Evolutionary conservation across 2,888 invertebrate genomes (phyloP).

Genomic region (Plebejus melissa): DNA sequence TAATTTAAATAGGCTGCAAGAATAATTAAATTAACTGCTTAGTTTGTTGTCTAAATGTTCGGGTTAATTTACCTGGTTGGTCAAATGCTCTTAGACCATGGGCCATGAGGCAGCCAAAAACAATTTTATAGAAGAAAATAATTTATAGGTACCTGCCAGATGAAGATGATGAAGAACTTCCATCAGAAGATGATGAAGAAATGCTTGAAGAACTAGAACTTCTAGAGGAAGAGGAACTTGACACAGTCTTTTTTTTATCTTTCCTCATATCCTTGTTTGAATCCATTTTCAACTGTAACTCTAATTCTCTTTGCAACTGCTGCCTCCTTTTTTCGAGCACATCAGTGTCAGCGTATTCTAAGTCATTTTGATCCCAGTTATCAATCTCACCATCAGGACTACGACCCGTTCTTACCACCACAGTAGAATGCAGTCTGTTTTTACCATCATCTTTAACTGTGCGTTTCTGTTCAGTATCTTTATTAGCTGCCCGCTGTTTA

Average conservation of each 20-base stretch:
- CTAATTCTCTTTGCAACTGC: slow-evolving; percentile 87
- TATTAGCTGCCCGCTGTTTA: slow-evolving; percentile 83
- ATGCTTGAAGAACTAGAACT: slow-evolving; percentile 82
- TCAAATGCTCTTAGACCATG: too few species aligned
- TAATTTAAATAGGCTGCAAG: too few species aligned
- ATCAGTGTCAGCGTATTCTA: slow-evolving; percentile 90
- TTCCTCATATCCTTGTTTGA: slow-evolving; percentile 82
- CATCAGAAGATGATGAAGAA: slow-evolving; percentile 82
- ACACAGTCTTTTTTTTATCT: slow-evolving; percentile 83
- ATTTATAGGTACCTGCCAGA: slow-evolving; percentile 60
- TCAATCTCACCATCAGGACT: slow-evolving; percentile 84
- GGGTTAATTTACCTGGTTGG: too few species aligned
- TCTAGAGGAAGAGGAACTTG: slow-evolving; percentile 84
- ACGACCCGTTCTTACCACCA: slow-evolving; percentile 77
- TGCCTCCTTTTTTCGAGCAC: slow-evolving; percentile 86
- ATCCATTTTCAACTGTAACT: slow-evolving; percentile 88
- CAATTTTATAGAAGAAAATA: slow-evolving; percentile 1
- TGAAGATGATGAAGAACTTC: slow-evolving; percentile 82
- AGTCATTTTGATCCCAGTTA: slow-evolving; percentile 87
- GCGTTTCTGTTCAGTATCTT: slow-evolving; percentile 78
- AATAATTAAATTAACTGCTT: too few species aligned
- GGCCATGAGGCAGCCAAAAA: too few species aligned
- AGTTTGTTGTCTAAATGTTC: too few species aligned
- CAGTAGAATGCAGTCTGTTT: slow-evolving; percentile 82
- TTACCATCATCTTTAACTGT: slow-evolving; percentile 80